Evolutionary conservation across 2,888 invertebrate species (phyloP), one percentile per base, ranked within the genome.

Genomic region (Pomacea canaliculata): DNA sequence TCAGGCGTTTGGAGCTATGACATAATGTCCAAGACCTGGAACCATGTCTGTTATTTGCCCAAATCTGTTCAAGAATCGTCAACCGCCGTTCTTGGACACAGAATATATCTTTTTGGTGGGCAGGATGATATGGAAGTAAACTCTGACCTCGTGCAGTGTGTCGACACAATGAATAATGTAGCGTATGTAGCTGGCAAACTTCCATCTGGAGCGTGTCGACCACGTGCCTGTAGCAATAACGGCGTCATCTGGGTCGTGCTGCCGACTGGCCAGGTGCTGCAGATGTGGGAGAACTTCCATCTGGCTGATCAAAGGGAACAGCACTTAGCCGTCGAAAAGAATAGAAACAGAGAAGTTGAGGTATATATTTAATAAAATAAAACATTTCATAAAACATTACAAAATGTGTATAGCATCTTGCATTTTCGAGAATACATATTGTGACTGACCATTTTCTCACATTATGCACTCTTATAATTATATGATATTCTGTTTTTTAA

Each of bases 21-120:
- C 63, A 68, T 65, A 9, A 63, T 8, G 18, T 63, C 23, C 10
- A 65, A 65, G n/a, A 23, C 23, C 4, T 78, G 78, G 78, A 48
- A 5, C 59, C 51, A 19, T 8, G 62, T 16, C 7, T 27, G 74
- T 18, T 48, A 46, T 56, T 63, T 78, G 18, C 27, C 51, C 1
- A 18, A 56, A 62, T 49, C 69, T 18, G 59, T 78, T 13, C 71
- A 78, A 27, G 59, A 27, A n/a, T 60, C 75, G 18, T 60, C 75
- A n/a, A 69, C 75, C 18, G 70, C 70, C 0, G 74, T 69, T 2
- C n/a, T 78, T 7, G 68, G 71, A 10, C 67, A 76, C 19, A 60
- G 51, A 19, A 69, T 76, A 23, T 76, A 71, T 63, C 60, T 68
- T 49, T 76, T 76, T 16, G 76, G 76, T 7, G 76, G 76, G 10